Base-by-base conservation (phyloP, 2,113 vertebrate genomes). In the Tetrao urogallus region DNA sequence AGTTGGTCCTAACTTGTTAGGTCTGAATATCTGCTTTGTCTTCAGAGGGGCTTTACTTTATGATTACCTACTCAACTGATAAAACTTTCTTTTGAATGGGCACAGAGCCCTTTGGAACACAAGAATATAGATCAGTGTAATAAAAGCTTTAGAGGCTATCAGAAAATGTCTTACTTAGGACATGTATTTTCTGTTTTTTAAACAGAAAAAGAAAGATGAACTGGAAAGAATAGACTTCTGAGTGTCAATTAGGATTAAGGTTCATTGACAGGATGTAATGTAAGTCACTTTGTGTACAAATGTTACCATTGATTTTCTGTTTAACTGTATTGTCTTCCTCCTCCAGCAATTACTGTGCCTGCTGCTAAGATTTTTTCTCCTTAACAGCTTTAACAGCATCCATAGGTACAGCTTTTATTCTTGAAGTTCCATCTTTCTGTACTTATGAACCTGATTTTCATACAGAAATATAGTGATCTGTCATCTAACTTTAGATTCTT, bases 281-380 rank as follows among this genome's bases (percentile, higher is more conserved):
- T 50, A 75, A 91, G 12, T 90, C 50, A 77, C 42, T 91, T 67
- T 80, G 69, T 93, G 75, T 91, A 95, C 45, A 91, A 95, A 94
- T 67, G 72, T 88, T 91, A 50, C 12, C 8, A 94, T 91, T 81
- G 88, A 91, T 94, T 93, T 94, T 93, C 88, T 81, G 25, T 93
- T 96, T 83, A 92, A 67, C 32, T 56, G 6, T 25, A 42, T 76
- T 89, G 43, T 74, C 75, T 90, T 83, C 72, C 86, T 93, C 28
- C 36, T 88, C 71, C 60, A 88, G 82, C 85, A 91, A 94, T 80
- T 92, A 58, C 21, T 42, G 13, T 43, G 30, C 25, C 18, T 50
- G 42, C 21, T 60, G 50, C 7, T 80, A 65, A 9, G 38, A 4
- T n/a, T 76, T 85, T 34, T 54, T 34, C 14, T 22, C 17, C 63